Evolutionary conservation across 2,888 invertebrate species (phyloP), one percentile per base, ranked within the genome.

Genomic region (Drosophila cognata): DNA sequence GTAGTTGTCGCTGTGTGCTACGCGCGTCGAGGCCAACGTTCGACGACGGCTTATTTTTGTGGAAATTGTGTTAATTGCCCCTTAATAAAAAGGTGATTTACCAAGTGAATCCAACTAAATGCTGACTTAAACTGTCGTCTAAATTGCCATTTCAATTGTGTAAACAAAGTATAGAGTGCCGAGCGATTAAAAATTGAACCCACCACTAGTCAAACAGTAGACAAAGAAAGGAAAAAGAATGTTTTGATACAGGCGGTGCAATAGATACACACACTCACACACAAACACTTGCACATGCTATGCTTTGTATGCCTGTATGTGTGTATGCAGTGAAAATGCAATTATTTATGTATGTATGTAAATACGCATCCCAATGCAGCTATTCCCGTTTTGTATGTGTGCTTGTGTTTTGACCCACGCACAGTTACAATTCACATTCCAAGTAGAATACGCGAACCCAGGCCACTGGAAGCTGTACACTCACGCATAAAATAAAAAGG

Each of bases 161-260:
- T 51, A 59, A 56, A 62, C 35, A 59, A 58, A 50, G 55, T 60
- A 50, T 41, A 11, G 51, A 41, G 50, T 36, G 21, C 29, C 6
- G 6, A 35, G 25, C 13, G 25, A 46, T 46, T 46, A 46, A 25
- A 25, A 63, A 50, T 18, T 25, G 1, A 56, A 80, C 53, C 41
- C 72, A 63, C 72, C 81, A 80, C 77, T 57, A 69, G 25, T 46
- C 46, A 59, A 33, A 56, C n/a, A 35, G 33, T 58, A 80, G 72
- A 80, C 68, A 76, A 76, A 65, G 77, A 80, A 78, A 72, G 76
- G 71, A 78, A 80, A 78, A 76, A 80, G 71, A 78, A 80, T 77
- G 64, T 80, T 79, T 52, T 79, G 77, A 69, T 78, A 29, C 71
- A 64, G 62, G 52, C 72, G 65, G 77, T 79, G 78, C 72, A 80